Evolutionary conservation across 2,888 invertebrate genomes (phyloP).

Genomic region (Hirtodrosophila trivittata): DNA sequence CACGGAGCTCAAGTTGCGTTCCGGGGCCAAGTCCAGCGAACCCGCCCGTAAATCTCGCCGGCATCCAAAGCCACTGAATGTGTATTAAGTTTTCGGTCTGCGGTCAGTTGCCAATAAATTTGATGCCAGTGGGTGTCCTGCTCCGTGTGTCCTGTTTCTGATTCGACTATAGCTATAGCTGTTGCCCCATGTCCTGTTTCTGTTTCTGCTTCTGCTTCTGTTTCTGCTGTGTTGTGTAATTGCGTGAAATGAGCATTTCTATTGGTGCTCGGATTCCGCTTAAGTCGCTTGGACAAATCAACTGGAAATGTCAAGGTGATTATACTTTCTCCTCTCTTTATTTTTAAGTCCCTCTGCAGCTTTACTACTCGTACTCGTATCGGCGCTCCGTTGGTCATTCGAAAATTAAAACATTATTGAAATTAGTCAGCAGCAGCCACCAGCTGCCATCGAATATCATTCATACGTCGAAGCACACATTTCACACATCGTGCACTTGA

Average conservation of each 20-base stretch:
- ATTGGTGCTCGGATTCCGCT: conserved; percentile 6
- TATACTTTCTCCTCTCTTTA: too few species aligned
- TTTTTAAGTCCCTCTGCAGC: conserved; percentile 16
- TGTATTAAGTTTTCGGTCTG: conserved; percentile 55
- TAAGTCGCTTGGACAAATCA: conserved; percentile 37
- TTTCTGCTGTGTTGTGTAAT: conserved; percentile 36
- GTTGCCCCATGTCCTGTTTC: conserved; percentile 11
- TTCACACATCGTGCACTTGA: conserved; percentile 47
- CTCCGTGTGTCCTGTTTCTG: conserved; percentile 1
- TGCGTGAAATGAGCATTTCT: conserved; percentile 40
- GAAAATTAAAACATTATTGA: conserved; percentile 31
- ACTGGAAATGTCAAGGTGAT: conserved; percentile 58
- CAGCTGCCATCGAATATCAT: too few species aligned
- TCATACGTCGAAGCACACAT: background rate
- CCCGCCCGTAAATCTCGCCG: conserved; percentile 49
- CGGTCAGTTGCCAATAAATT: conserved; percentile 68
- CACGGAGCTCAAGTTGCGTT: conserved; percentile 29
- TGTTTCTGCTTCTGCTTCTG: background rate
- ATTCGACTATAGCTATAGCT: background rate
- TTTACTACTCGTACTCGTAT: background rate
- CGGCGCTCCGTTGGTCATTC: background rate
- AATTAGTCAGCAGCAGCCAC: conserved; percentile 25
- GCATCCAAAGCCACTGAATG: conserved; percentile 49
- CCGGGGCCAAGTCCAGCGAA: conserved; percentile 2
- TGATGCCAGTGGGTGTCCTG: conserved; percentile 44